Conservation (phyloP, 1,140 invertebrate genomes). For the Ostrea edulis region DNA sequence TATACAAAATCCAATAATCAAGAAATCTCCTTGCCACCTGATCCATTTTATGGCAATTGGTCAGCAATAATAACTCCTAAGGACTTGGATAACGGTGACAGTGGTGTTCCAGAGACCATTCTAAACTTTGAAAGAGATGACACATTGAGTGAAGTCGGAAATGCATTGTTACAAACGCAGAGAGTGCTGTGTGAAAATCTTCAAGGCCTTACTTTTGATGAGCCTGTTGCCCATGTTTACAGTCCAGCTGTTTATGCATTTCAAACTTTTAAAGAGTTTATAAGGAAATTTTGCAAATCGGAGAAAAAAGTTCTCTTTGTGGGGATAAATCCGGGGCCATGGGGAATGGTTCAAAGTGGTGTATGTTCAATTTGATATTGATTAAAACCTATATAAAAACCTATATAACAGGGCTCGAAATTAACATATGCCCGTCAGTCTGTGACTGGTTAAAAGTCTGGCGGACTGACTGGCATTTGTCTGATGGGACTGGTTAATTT, state of each 20-base stretch:
- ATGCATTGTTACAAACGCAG: constrained; percentile 43
- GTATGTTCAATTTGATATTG: constrained; percentile 80
- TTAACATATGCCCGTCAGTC: too few species aligned
- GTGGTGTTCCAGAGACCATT: neutral
- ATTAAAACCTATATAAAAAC: too few species aligned
- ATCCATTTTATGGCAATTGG: constrained; percentile 26
- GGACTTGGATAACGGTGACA: neutral
- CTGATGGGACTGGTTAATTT: too few species aligned
- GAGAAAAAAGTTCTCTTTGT: constrained; percentile 89
- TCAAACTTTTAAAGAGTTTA: constrained; percentile 86
- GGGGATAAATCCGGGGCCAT: constrained; percentile 96
- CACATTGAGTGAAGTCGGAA: neutral
- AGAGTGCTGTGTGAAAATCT: constrained; percentile 66
- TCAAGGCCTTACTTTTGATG: constrained; percentile 62
- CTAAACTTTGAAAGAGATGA: constrained; percentile 25
- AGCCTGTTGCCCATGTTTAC: constrained; percentile 86
- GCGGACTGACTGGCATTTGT: too few species aligned
- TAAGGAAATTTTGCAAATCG: constrained; percentile 84
- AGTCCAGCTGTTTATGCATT: constrained; percentile 92
- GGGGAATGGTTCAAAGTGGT: constrained; percentile 96
- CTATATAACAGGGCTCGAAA: too few species aligned
- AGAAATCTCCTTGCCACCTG: constrained; percentile 1
- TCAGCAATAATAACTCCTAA: neutral
- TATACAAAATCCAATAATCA: constrained; percentile 27
- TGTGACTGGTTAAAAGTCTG: too few species aligned